Percentiles rank a stretch among this genome's conserved stretches.
phyloP scores from a whole-genome alignment of 1,140 invertebrate genomes.

The Rhysida immarginata region DNA sequence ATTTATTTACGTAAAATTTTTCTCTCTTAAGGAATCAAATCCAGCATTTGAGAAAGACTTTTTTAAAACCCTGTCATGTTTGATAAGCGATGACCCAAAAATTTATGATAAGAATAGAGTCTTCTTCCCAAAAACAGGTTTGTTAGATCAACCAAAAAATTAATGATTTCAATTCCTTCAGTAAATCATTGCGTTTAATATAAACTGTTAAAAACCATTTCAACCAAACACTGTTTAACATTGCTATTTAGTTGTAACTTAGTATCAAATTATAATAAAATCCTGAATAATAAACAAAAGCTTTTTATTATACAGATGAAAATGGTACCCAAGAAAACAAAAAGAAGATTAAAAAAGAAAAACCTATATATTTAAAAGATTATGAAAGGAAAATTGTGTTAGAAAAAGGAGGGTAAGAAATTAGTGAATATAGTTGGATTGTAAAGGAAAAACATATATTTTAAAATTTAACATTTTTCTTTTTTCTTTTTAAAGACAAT shows the following conservation, averaged over 20 bases:
- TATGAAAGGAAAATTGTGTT: conserved; percentile 62
- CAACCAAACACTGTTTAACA: neutral
- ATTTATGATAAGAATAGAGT: conserved; percentile 63
- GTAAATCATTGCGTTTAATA: neutral
- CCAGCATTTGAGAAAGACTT: conserved; percentile 66
- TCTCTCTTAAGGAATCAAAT: conserved; percentile 25
- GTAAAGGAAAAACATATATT: neutral
- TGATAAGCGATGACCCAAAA: conserved; percentile 75
- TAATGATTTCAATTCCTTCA: too few relatives aligned
- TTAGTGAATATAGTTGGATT: conserved; percentile 26
- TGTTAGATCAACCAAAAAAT: too few relatives aligned
- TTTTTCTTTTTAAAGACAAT: neutral
- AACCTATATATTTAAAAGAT: conserved; percentile 55
- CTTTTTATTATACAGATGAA: conserved; percentile 8
- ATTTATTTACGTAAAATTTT: neutral
- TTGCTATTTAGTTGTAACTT: neutral
- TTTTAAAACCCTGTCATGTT: conserved; percentile 59
- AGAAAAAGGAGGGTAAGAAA: conserved; percentile 45
- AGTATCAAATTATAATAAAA: neutral
- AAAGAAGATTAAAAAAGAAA: conserved; percentile 31
- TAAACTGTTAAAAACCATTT: neutral
- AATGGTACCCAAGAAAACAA: conserved; percentile 17
- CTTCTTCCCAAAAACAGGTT: conserved; percentile 47
- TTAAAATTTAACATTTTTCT: conserved; percentile 2
- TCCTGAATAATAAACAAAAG: neutral